Evolutionary conservation across 2,113 vertebrate species (phyloP).

Genomic region (pig (Sus scrofa)): T2T-Sscrofa CM000827.6:88636001-88636500

Average conservation of each 20-base stretch:
- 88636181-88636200: not conserved
- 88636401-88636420: too few relatives aligned
- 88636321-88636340: not conserved
- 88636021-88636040: not conserved
- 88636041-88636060: not conserved
- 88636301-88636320: not conserved
- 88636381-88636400: too few relatives aligned
- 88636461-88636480: too few relatives aligned
- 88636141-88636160: not conserved
- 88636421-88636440: too few relatives aligned
- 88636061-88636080: not conserved
- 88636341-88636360: too few relatives aligned
- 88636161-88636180: not conserved
- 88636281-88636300: not conserved
- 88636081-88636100: not conserved
- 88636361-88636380: too few relatives aligned
- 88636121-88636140: not conserved
- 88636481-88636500: too few relatives aligned
- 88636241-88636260: not conserved
- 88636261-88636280: not conserved
- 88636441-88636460: too few relatives aligned
- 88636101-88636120: not conserved
- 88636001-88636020: not conserved
- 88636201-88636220: constrained; percentile 10
- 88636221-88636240: not conserved